Percentiles rank a stretch among this genome's conserved stretches.
Conservation (phyloP, 2,113 vertebrate species). For the Cygnus buccinator region DNA sequence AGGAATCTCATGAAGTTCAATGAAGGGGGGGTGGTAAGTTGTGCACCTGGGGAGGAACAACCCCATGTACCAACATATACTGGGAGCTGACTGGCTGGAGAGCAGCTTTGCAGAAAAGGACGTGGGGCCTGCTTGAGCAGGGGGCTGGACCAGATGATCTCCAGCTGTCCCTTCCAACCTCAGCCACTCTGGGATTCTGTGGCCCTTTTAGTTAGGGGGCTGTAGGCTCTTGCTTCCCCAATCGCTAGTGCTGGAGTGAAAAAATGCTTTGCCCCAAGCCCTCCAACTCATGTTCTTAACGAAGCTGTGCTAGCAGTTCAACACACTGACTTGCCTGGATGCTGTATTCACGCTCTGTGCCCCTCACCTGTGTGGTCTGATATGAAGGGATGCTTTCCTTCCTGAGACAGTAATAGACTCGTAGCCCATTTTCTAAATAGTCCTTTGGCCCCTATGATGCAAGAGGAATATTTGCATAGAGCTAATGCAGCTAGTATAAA, state of each 20-base stretch:
- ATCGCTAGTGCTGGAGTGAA: not conserved
- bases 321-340: not conserved
- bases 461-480: not conserved
- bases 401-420: not conserved
- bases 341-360: not conserved
- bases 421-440: not conserved
- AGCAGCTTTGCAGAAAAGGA: not conserved
- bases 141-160: not conserved
- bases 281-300: not conserved
- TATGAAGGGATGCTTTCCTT: not conserved
- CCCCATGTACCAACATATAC: not conserved
- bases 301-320: not conserved
- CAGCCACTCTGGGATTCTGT: not conserved
- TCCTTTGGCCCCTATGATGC: not conserved
- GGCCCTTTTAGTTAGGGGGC: not conserved
- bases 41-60: not conserved
- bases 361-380: not conserved
- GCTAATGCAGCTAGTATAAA: not conserved
- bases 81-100: not conserved
- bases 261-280: not conserved
- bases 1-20: not conserved
- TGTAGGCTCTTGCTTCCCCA: not conserved
- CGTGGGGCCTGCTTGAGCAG: not conserved
- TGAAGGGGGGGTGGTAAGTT: not conserved
- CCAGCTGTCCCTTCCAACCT: not conserved